These are phyloP conservation scores for Trichacis sp. DNA, from an alignment of 2,888 invertebrate genomes.

Conservation along the genomic window DNA sequence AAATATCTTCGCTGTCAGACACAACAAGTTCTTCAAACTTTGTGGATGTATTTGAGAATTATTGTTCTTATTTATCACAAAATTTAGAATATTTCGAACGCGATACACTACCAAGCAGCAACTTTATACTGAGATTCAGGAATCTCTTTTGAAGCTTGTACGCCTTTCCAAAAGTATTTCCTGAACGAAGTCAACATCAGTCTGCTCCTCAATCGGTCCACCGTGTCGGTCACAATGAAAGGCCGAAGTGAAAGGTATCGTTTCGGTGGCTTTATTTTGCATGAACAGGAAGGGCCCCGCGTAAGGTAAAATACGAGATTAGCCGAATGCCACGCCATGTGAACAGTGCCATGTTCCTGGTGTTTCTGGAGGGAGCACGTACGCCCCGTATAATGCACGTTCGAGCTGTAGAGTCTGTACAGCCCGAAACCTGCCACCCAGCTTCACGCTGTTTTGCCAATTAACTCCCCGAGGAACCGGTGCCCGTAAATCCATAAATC, in stretches of 20 bases:
- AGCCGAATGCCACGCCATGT: neutral
- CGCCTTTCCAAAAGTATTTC: no score
- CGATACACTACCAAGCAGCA: no score
- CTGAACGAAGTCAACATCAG: no score
- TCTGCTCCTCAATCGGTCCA: no score
- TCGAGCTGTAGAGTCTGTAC: neutral
- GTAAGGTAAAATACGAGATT: neutral
- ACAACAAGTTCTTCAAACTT: no score
- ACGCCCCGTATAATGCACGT: neutral
- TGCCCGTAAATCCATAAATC: conserved; percentile 50
- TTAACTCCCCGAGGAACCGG: conserved; percentile 32
- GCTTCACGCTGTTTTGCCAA: conserved; percentile 40
- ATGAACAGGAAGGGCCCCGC: neutral
- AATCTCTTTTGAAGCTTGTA: no score
- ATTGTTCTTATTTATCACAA: no score
- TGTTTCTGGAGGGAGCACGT: no score
- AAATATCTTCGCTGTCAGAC: no score
- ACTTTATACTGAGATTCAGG: no score
- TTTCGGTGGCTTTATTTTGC: neutral
- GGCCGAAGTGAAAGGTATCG: neutral
- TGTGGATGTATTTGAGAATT: no score
- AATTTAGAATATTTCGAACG: no score
- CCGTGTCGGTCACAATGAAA: neutral
- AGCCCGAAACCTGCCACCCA: conserved; percentile 8
- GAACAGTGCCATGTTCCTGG: neutral